Evolutionary conservation across 2,113 vertebrate species (phyloP), one percentile per base, ranked within the genome.

Genomic region (Cryptomyrus ogoouensis): DNA sequence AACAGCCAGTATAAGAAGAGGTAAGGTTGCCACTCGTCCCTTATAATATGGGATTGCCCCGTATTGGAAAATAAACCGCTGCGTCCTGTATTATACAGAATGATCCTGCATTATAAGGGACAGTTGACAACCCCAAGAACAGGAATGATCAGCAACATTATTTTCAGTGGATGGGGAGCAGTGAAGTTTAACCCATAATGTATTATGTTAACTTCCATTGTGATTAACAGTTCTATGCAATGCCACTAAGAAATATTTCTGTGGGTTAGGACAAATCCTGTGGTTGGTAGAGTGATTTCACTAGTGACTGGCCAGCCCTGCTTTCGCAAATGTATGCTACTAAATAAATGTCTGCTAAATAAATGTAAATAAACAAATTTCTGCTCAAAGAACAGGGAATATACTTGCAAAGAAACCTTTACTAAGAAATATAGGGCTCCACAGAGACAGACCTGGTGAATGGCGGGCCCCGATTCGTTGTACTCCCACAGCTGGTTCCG

Each of bases 401-500:
- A n/a, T 62, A 27, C n/a, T 2, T 62, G 35, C 70, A 80, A 42
- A 80, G 35, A 80, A 42, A 19, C 27, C 1, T 31, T 19, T 17
- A 53, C 2, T 4, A 17, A 87, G 27, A 56, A n/a, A 53, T 35
- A 87, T n/a, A 21, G 10, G 5, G 21, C 21, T 9, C 13, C 2
- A 19, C 24, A 87, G 83, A 53, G 10, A 49, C 46, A 44, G 24
- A 96, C 96, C 94, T 91, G 83, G 35, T 97, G 96, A 88, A 97
- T 97, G 5, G 92, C 94, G 7, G 95, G 94, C 9, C 96, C 97
- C 0, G 96, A 97, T 88, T 95, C 90, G 85, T 96, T 97, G 92
- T 96, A 97, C 47, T 97, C 96, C 97, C 97, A 97, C 83, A 94
- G 93, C 91, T 93, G 92, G 21, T 94, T 97, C 89, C 95, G 94